Conservation (phyloP, 2,888 invertebrate species). For the Heliconius aoede region DNA sequence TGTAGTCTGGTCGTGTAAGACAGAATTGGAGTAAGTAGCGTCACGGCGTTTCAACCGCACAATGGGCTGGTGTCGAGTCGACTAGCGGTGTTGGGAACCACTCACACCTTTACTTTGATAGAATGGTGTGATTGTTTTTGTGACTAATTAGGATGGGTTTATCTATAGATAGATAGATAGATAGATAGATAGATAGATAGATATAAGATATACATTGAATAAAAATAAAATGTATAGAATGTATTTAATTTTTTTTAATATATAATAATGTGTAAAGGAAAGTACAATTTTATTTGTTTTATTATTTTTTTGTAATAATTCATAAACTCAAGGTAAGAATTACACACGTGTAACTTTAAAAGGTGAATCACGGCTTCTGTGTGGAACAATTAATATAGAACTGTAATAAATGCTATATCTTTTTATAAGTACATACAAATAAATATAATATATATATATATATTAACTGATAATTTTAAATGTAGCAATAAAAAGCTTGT, state of each 20-base stretch:
- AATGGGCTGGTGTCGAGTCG: constrained; percentile 78
- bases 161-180: constrained; percentile 41
- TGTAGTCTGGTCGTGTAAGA: constrained; percentile 61
- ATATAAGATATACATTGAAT: background rate
- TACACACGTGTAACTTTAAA: constrained; percentile 8
- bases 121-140: constrained; percentile 77
- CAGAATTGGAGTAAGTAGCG: constrained; percentile 84
- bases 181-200: background rate
- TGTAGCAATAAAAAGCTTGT: constrained; percentile 63
- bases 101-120: constrained; percentile 79
- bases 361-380: constrained; percentile 1
- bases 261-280: background rate
- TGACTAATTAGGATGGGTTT: constrained; percentile 73
- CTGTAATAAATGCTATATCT: background rate
- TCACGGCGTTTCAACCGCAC: constrained; percentile 82
- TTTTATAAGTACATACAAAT: background rate
- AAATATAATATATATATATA: constrained; percentile 38
- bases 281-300: background rate
- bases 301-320: background rate
- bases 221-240: background rate
- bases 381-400: background rate
- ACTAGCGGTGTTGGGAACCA: constrained; percentile 79
- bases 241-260: background rate
- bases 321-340: constrained; percentile 6
- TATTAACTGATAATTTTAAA: constrained; percentile 52